These are phyloP conservation scores for Girardinus metallicus DNA, from an alignment of 2,797 vertebrate species.

Conservation along the genomic window DNA sequence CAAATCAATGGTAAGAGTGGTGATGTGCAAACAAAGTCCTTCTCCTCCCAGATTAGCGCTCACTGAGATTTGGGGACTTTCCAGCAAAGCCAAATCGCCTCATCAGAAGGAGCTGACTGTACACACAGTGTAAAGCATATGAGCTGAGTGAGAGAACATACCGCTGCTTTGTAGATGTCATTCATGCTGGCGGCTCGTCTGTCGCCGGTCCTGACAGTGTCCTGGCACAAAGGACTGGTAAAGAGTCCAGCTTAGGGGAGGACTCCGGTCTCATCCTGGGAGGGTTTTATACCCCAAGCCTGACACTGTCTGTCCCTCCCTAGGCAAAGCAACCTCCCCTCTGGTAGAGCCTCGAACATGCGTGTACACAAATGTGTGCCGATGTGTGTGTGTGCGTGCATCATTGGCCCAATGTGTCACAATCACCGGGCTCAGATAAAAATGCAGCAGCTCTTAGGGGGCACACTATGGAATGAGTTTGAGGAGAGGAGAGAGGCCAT, in stretches of 20 bases:
- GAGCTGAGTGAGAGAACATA: slow-evolving; percentile 60
- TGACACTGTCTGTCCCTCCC: slow-evolving; percentile 67
- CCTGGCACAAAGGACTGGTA: slow-evolving; percentile 65
- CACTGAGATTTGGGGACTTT: slow-evolving; percentile 30
- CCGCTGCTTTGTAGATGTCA: slow-evolving; percentile 87
- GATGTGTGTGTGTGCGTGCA: slow-evolving; percentile 65
- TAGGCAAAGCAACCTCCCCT: slow-evolving; percentile 50
- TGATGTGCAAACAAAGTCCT: slow-evolving; percentile 15
- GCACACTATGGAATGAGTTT: slow-evolving; percentile 75
- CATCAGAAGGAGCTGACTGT: slow-evolving; percentile 10
- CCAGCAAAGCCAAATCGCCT: slow-evolving; percentile 23
- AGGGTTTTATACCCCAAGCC: slow-evolving; percentile 75
- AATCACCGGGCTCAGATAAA: slow-evolving; percentile 81
- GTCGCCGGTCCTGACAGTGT: slow-evolving; percentile 66
- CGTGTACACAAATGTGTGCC: slow-evolving; percentile 58
- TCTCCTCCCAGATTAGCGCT: slow-evolving; percentile 24
- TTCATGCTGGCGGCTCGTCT: slow-evolving; percentile 78
- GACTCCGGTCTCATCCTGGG: slow-evolving; percentile 64
- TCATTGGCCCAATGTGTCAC: slow-evolving; percentile 79
- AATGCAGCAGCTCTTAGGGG: slow-evolving; percentile 76
- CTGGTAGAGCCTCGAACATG: slow-evolving; percentile 34
- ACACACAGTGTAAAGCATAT: slow-evolving; percentile 15
- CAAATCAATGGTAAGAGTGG: slow-evolving; percentile 10
- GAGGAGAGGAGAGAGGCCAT: slow-evolving; percentile 30
- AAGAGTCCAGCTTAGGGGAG: slow-evolving; percentile 72